A percentile compares a stretch with the other conserved stretches of the same genome.
These are phyloP conservation scores for Rosalia funebris DNA, from an alignment of 2,888 invertebrate genomes.

Conservation along the genomic window DNA sequence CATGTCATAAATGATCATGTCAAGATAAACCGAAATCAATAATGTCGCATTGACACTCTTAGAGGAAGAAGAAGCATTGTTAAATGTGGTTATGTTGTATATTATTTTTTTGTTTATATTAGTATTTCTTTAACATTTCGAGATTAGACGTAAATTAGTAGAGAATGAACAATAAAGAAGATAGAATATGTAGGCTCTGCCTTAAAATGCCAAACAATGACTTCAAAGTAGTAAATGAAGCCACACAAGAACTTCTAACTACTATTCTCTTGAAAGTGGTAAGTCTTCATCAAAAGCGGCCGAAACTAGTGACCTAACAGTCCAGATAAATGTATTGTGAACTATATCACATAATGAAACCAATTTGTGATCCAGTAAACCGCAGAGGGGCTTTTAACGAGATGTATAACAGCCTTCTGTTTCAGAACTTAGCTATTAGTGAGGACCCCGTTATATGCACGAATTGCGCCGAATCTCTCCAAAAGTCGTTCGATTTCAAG, in stretches of 20 bases:
- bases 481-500: conserved; percentile 1
- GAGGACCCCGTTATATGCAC: neutral
- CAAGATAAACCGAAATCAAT: no score
- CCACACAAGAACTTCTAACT: neutral
- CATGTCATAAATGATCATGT: no score
- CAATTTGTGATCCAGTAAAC: no score
- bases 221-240: neutral
- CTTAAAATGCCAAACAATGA: neutral
- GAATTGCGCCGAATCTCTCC: neutral
- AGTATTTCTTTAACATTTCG: neutral
- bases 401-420: neutral
- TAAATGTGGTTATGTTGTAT: neutral
- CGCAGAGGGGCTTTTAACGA: neutral
- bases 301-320: no score
- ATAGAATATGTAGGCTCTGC: neutral
- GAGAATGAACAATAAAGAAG: neutral
- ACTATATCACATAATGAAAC: no score
- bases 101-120: conserved; percentile 2
- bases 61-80: neutral
- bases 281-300: neutral
- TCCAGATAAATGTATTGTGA: no score
- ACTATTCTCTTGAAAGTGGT: neutral
- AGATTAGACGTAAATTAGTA: neutral
- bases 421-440: neutral
- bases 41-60: no score